Base-by-base conservation (phyloP, 2,888 invertebrate genomes). In the Mesoligia furuncula region DNA sequence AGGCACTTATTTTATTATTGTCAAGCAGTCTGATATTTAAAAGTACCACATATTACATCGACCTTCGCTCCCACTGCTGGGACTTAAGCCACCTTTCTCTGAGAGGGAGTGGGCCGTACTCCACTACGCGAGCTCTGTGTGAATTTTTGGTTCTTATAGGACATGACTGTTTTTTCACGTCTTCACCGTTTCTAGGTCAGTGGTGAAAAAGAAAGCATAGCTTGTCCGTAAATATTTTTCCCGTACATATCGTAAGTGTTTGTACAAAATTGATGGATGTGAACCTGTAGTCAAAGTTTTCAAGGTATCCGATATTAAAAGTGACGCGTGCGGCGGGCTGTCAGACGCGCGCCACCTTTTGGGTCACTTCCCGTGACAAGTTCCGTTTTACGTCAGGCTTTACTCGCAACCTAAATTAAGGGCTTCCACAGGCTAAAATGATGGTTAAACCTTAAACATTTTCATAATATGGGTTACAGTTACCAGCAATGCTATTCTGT, bases 291-390 rank as follows among this genome's bases (percentile, higher is more conserved):
- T 79, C 39, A 64, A 77, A 68, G 65, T 67, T 78, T 72, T 83
- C n/a, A 39, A 72, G 67, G 31, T 61, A 81, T 72, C 70, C 72
- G 73, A 73, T 82, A 86, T 82, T 85, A 83, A 88, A 81, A 85
- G 69, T 77, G 82, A 86, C 72, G 77, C 80, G 39, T 59, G 75
- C 39, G 64, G 48, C 57, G 42, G 17, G 75, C 73, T 77, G 77
- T 83, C 81, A 81, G 83, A 57, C 75, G 79, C 83, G 85, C 86
- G 88, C 89, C 80, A 78, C 93, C 92, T 95, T 95, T 95, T 95
- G 93, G 94, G 95, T 94, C 95, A 93, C 91, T 92, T 95, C 95
- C 95, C 94, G 90, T 85, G 79, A 83, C 85, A 77, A 83, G 84
- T 86, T 88, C 90, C 92, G 90, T 81, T 89, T 82, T 77, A 84